Evolutionary conservation across 2,113 vertebrate species (phyloP), one percentile per base, ranked within the genome.

Genomic region (Alligator mississippiensis): DNA sequence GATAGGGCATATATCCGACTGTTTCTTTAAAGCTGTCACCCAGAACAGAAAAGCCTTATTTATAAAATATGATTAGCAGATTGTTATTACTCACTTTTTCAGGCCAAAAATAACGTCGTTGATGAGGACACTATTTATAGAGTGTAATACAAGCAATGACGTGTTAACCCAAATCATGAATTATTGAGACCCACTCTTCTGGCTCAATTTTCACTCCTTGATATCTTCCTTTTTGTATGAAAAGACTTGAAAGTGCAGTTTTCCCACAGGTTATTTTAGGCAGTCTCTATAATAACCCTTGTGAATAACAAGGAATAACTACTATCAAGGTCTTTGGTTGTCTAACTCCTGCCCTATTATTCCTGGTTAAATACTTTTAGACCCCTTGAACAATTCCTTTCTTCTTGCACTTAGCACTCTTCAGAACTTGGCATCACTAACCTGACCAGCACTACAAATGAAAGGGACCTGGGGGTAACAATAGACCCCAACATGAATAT

Each of bases 21-120:
- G 30, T 94, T 75, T 79, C 80, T 96, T 95, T 94, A 95, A 96
- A 97, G 92, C 90, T 94, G 63, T 78, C 88, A 85, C 68, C 30
- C 80, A 76, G 90, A 92, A 86, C 90, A 96, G 95, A 93, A 78
- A 77, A 89, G 93, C 91, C 80, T 96, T 87, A 96, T 97, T 93
- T 97, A 96, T 96, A 95, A 97, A 96, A 97, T 85, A 96, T 95
- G 95, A 96, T 94, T 85, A 96, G 92, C 18, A 82, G 88, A 76
- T 92, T 96, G 87, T 93, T 96, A 66, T 80, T 93, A 84, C 77
- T 92, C 84, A n/a, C 83, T 95, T 95, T 94, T 90, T 91, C n/a
- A 95, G 87, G 58, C 87, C 92, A 79, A 95, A 93, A 96, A 95
- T 91, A 95, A 83, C 88, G 90, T 24, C 85, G 87, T 47, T 57